Base-by-base conservation (phyloP, 2,113 vertebrate species). In the Tychaedon coryphoeus region DNA sequence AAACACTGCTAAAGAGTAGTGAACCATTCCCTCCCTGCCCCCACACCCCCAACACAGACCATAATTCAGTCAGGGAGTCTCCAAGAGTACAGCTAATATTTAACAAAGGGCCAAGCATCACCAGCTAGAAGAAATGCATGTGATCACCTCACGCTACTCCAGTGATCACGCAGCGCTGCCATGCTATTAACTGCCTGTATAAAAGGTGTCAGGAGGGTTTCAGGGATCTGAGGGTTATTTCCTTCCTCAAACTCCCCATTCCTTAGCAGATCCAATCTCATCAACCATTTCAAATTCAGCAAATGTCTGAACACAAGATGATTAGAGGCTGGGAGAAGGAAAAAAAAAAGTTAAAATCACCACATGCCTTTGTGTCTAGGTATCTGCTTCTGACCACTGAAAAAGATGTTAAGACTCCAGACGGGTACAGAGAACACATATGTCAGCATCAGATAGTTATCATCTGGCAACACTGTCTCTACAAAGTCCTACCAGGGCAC, bases 31-130 rank as follows among this genome's bases (percentile, higher is more conserved):
- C 42, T 95, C 54, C 83, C 82, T 66, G 71, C 57, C 83, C 70
- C 77, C 85, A 53, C 7, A 28, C 2, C 45, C 67, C 36, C 47
- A 74, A 3, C 64, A 60, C 15, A 80, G 34, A 78, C 38, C 54
- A 43, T 62, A 93, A 92, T 83, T 95, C 70, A 85, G 77, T 45
- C 78, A 61, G 66, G 28, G 79, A 90, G 42, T 80, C 94, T 94
- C 86, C 38, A 70, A 62, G 64, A 83, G 86, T 62, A 66, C 57
- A 90, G 94, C 91, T 96, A 95, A 97, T 96, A 90, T 94, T 96
- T 97, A 96, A 97, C 94, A 92, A 94, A 93, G 60, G 60, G 75
- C 82, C 79, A 95, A 90, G 94, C 88, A 94, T 43, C 82, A 70
- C 14, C 78, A 86, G 88, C 56, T 7, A 88, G 79, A 47, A 92